Evolutionary conservation across 2,113 vertebrate species (phyloP).

Genomic region (Eurystomus gularis): DNA sequence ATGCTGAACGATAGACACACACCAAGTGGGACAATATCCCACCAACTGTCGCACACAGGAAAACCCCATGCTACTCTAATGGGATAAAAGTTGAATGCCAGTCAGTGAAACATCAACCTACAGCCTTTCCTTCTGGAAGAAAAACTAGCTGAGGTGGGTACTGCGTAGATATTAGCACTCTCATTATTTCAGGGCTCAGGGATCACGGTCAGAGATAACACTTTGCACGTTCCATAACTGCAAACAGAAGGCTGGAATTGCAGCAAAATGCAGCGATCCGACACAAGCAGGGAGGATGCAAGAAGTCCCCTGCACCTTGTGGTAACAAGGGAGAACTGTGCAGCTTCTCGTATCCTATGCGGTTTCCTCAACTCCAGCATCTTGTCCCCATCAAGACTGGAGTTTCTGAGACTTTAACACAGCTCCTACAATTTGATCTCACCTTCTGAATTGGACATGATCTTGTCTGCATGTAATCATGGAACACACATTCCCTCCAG

Average conservation of each 20-base stretch:
- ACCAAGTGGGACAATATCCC: background rate
- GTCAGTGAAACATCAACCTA: background rate
- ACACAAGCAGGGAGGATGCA: background rate
- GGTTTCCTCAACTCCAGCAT: background rate
- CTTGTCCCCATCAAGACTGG: background rate
- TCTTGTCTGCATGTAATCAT: background rate
- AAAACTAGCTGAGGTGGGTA: background rate
- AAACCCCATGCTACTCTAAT: background rate
- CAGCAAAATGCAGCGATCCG: background rate
- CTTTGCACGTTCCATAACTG: background rate
- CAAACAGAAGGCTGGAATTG: background rate
- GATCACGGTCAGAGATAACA: background rate
- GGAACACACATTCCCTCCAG: background rate
- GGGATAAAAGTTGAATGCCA: background rate
- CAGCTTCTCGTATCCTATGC: background rate
- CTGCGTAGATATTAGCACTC: background rate
- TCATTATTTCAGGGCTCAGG: rapidly evolving
- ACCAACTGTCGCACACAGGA: background rate
- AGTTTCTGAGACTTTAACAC: background rate
- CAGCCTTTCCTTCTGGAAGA: background rate
- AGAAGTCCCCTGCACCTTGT: background rate
- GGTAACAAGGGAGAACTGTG: background rate
- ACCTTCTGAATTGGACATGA: background rate
- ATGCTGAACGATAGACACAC: background rate
- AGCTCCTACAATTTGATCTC: background rate